A percentile compares a stretch with the other conserved stretches of the same genome.
Conservation (phyloP, 2,888 invertebrate genomes). For the Dryobota labecula region DNA sequence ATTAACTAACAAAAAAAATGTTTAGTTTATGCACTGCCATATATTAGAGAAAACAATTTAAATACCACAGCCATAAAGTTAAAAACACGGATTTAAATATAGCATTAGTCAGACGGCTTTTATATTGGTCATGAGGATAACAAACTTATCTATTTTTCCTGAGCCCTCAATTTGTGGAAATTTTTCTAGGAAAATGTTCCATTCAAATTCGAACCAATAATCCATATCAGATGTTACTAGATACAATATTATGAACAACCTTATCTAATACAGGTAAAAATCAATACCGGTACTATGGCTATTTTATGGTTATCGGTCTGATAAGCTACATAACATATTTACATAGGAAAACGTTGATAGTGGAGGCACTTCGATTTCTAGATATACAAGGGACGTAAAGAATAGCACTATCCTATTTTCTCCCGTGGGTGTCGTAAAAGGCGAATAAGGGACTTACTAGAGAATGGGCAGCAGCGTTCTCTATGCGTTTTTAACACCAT, state of each 20-base stretch:
- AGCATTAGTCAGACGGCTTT: too few relatives aligned
- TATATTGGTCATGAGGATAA: neutral
- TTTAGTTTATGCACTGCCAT: too few relatives aligned
- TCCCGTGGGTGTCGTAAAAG: too few relatives aligned
- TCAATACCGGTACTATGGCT: conserved; percentile 60
- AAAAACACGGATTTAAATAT: neutral
- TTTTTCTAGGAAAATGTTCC: neutral
- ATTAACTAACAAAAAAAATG: too few relatives aligned
- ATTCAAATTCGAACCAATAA: conserved; percentile 3
- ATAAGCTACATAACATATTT: conserved; percentile 36
- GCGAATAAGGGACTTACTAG: too few relatives aligned
- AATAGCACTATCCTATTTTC: too few relatives aligned
- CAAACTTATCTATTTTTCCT: neutral
- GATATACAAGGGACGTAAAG: neutral
- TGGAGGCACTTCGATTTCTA: neutral
- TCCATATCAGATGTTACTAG: neutral
- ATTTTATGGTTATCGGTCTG: conserved; percentile 59
- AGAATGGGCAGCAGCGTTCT: too few relatives aligned
- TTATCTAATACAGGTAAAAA: conserved; percentile 53
- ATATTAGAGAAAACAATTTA: neutral
- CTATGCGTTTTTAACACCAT: too few relatives aligned
- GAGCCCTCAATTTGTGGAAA: neutral
- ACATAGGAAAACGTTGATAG: conserved; percentile 36
- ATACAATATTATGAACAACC: conserved; percentile 23
- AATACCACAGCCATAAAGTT: too few relatives aligned